Evolutionary conservation across 2,888 invertebrate genomes (phyloP), one percentile per base, ranked within the genome.

Genomic region (Noctua janthe): DNA sequence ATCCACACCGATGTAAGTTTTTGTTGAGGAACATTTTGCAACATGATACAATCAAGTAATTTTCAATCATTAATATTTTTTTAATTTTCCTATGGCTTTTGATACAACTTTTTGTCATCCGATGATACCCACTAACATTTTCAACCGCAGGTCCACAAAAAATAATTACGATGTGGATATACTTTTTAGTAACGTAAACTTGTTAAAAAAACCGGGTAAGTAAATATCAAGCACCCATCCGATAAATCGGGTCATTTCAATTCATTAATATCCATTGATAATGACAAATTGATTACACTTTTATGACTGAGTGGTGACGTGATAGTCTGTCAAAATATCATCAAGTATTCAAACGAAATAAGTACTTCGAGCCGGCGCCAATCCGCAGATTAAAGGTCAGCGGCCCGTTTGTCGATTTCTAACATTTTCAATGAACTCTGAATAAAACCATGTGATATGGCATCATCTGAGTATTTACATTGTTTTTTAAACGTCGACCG

Each of bases 221-320:
- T 11, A 70, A 56, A 59, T 47, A 72, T 47, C 15, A 43, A 62
- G 20, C 15, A 1, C 13, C 20, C 35, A 43, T 62, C 1, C 7
- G 43, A 67, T 39, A 67, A 59, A 80, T 80, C 51, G 35, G 29
- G 54, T 39, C 11, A 80, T 84, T 84, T 49, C 62, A 64, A 72
- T 47, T 72, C 20, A 73, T 59, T 47, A 17, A 80, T 69, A 17
- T 39, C 29, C 39, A 66, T 56, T 83, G 62, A 29, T 56, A 76
- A 64, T 81, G 69, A 70, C 47, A 81, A 76, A 83, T 76, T 64
- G 83, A 71, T 81, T 67, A 78, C 83, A 66, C 1, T 85, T 85
- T 84, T 70, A 86, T 67, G 76, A 62, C 54, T 43, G 35, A 71
- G 5, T 2, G 66, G 71, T 49, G 76, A 84, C 76, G 82, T 71